Conservation (phyloP, 2,113 vertebrate genomes). For the Cryptotis parvus region DNA sequence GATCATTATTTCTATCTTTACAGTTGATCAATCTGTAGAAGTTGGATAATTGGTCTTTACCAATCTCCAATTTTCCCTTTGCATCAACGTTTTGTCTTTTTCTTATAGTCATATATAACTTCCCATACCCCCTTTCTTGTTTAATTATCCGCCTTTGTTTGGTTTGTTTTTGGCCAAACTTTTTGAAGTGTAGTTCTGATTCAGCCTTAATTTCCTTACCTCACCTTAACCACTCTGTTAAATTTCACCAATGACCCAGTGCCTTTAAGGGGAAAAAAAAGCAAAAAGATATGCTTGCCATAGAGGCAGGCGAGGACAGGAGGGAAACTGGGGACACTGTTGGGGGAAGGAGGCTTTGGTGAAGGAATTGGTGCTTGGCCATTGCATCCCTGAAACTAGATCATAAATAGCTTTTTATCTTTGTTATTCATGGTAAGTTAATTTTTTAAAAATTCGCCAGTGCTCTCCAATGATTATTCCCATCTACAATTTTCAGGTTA, state of each 20-base stretch:
- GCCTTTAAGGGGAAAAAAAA: no score
- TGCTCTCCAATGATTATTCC: not conserved
- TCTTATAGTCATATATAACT: not conserved
- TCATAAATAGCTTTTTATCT: no score
- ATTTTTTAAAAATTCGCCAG: no score
- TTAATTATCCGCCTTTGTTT: not conserved
- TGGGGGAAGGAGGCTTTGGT: no score
- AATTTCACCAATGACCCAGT: not conserved
- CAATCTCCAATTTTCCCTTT: not conserved
- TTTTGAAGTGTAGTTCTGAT: not conserved
- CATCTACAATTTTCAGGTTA: not conserved
- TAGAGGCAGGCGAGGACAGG: no score
- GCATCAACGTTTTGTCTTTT: not conserved
- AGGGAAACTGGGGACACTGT: no score
- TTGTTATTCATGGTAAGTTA: no score
- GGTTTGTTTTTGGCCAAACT: not conserved
- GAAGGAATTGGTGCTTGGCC: no score
- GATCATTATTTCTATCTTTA: not conserved
- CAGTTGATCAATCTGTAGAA: not conserved
- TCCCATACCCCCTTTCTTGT: not conserved
- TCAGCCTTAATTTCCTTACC: not conserved
- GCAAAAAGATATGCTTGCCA: no score
- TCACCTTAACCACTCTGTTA: not conserved
- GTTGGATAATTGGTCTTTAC: not conserved
- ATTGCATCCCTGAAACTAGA: no score